Evolutionary conservation across 2,888 invertebrate genomes (phyloP).

Genomic region (Syrista parreyssii): DNA sequence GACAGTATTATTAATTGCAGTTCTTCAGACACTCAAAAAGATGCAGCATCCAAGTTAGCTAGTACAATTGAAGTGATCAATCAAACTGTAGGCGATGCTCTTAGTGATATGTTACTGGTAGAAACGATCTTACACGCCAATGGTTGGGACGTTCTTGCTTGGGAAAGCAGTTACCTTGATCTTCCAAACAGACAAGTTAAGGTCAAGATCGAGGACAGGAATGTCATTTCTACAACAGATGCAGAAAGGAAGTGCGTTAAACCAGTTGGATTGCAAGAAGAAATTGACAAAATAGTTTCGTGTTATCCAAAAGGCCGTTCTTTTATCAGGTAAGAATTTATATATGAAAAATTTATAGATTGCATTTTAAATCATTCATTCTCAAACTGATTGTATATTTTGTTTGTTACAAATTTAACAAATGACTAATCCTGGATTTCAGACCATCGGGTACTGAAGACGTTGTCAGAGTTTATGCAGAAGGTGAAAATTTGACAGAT

Average conservation of each 20-base stretch:
- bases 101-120: conserved; percentile 94
- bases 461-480: conserved; percentile 94
- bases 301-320: conserved; percentile 80
- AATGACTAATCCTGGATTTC: conserved; percentile 27
- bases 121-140: conserved; percentile 88
- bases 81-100: conserved; percentile 96
- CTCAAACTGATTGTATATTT: not conserved
- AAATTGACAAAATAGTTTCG: conserved; percentile 78
- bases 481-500: conserved; percentile 80
- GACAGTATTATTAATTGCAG: conserved; percentile 19
- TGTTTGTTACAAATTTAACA: conserved; percentile 11
- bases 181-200: conserved; percentile 90
- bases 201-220: conserved; percentile 88
- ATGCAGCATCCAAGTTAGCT: conserved; percentile 74
- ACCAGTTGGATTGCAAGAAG: conserved; percentile 86
- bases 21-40: conserved; percentile 50
- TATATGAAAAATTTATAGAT: conserved; percentile 3
- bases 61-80: conserved; percentile 88
- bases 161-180: conserved; percentile 86
- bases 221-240: conserved; percentile 85
- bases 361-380: conserved; percentile 6
- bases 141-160: conserved; percentile 82
- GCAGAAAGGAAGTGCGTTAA: conserved; percentile 86
- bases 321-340: conserved; percentile 78
- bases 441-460: conserved; percentile 98